Evolutionary conservation across 2,888 invertebrate genomes (phyloP), one percentile per base, ranked within the genome.

Genomic region (Phortica magna): DNA sequence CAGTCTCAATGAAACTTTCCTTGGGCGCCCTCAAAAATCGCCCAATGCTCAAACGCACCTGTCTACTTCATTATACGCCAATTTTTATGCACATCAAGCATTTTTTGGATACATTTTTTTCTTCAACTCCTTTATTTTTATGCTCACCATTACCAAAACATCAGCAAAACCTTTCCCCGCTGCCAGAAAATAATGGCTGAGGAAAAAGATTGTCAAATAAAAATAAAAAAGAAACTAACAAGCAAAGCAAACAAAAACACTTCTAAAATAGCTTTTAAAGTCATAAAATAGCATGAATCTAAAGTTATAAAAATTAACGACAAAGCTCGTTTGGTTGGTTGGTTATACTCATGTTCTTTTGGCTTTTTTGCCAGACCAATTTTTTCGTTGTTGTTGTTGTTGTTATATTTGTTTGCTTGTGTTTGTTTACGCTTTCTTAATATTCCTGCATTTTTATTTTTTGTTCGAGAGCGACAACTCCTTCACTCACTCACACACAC

Each of bases 211-310:
- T 85, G 88, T 85, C 87, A 88, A 88, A 85, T 88, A 83, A 88
- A 39, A 39, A 14, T 6, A 14, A 41, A 65, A n/a, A n/a, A 7
- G 59, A 19, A 65, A 65, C 14, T 12, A 41, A 17, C 41, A 65
- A 17, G 59, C 59, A n/a, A 14, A 1, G 17, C 31, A 39, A 12
- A 17, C 31, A 39, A 84, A 84, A 86, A 88, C 10, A 22, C 83
- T 88, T 86, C 84, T 88, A 85, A 88, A 86, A 86, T 88, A 83
- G 85, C 88, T 88, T 88, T 86, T 86, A 86, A 88, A 88, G 85
- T 86, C 88, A 88, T 86, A 86, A 86, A 86, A 86, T 83, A 82
- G 84, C 87, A 17, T 61, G 86, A 87, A 86, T 86, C 82, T 85
- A 78, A 79, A 88, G 88, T 77, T 86, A 81, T 86, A 84, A 86